These are phyloP conservation scores for Acanthosepion lycidas DNA, from an alignment of 2,888 invertebrate species.

Conservation along the genomic window DNA sequence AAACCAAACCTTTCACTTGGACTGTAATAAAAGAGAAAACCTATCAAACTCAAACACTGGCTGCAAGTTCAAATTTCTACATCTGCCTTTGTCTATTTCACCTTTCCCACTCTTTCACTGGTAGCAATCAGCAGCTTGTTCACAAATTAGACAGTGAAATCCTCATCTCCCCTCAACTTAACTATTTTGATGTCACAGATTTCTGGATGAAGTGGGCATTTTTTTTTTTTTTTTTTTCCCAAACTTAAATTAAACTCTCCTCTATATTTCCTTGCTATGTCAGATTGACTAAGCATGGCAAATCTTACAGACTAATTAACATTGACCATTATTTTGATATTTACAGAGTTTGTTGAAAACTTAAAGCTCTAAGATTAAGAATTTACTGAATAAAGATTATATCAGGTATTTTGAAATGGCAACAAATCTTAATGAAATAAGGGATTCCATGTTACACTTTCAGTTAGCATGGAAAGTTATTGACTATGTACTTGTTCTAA, in stretches of 20 bases:
- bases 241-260: no score
- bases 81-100: background rate
- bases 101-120: background rate
- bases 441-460: background rate
- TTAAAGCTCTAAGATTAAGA: no score
- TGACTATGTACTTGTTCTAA: background rate
- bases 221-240: no score
- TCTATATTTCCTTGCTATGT: background rate
- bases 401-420: no score
- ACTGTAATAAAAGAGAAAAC: constrained; percentile 2
- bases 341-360: no score
- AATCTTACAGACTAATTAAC: background rate
- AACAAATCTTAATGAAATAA: no score
- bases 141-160: background rate
- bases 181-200: background rate
- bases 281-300: background rate
- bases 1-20: background rate
- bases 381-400: no score
- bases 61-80: background rate
- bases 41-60: background rate
- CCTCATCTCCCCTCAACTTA: background rate
- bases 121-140: background rate
- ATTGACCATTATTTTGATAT: no score
- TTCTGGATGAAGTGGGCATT: background rate
- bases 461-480: background rate